Evolutionary conservation across 2,888 invertebrate genomes (phyloP), one percentile per base, ranked within the genome.

Genomic region (Dascillus cervinus): DNA sequence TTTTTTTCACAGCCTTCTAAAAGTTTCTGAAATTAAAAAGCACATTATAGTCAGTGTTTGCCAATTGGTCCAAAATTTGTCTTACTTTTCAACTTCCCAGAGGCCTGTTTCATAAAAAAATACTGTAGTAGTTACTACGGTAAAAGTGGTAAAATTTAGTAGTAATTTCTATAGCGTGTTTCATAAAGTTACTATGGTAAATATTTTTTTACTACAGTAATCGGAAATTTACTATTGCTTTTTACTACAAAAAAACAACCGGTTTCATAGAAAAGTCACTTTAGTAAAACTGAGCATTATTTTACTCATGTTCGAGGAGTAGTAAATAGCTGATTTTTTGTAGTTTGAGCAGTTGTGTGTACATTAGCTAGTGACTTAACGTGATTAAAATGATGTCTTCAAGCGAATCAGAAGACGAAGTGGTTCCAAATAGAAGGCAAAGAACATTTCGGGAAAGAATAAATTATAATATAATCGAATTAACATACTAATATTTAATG

Each of bases 401-500:
- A 6, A 17, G 17, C 8, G 17, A 17, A 17, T 17, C 17, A 17
- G 17, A 17, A 6, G 17, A 17, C 8, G 17, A 17, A 17, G 17
- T 17, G 17, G 8, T 17, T 17, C 5, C 8, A 17, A 6, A 17
- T 8, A 17, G 17, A 17, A 17, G 17, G 8, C 17, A 17, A 4
- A 17, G 17, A 17, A 17, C 8, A 17, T 17, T 17, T 17, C 17
- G 17, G 4, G 17, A 17, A 17, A 4, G 24, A 24, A 12, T 24
- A 5, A 9, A 11, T 3, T 10, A 24, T n/a, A 24, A 24, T 24
- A 4, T 24, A 8, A 4, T 30, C 23, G 15, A 31, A 10, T 26
- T 23, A 25, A 31, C 25, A 4, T 31, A 30, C 24, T 22, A 31
- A 17, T 31, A 10, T n/a, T n/a, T 13, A 25, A 25, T 14, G 2